Percentiles rank a stretch among this genome's conserved stretches.
These are phyloP conservation scores for Drosophila trapezifrons DNA, from an alignment of 1,140 invertebrate genomes.

Conservation along the genomic window DNA sequence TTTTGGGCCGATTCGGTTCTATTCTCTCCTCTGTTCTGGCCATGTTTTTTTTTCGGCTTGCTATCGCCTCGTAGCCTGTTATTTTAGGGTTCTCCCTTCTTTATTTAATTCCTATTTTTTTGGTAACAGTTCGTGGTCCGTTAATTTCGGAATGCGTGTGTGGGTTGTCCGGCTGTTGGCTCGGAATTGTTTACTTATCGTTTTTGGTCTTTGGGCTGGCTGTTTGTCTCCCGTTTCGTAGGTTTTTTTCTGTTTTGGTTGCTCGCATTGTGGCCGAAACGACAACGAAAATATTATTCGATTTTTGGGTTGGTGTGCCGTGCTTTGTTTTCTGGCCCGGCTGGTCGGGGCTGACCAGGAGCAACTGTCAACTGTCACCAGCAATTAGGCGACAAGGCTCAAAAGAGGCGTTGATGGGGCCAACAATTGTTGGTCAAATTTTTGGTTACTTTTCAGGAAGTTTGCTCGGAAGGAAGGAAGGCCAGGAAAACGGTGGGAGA, in stretches of 20 bases:
- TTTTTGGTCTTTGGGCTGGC: conserved; percentile 64
- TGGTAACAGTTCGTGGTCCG: conserved; percentile 73
- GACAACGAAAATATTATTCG: conserved; percentile 81
- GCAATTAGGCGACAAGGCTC: conserved; percentile 71
- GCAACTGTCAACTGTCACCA: conserved; percentile 67
- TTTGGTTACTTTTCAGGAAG: conserved; percentile 60
- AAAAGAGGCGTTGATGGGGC: conserved; percentile 60
- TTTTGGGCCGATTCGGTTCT: conserved; percentile 51
- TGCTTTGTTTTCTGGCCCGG: conserved; percentile 29
- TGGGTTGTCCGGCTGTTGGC: conserved; percentile 41
- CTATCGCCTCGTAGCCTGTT: conserved; percentile 62
- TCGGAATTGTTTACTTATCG: conserved; percentile 72
- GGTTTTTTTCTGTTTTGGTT: conserved; percentile 54
- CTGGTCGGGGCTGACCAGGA: conserved; percentile 22
- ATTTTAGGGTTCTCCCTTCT: conserved; percentile 66
- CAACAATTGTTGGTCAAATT: conserved; percentile 40
- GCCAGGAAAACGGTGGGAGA: conserved; percentile 9
- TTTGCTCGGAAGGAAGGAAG: conserved; percentile 13
- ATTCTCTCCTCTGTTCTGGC: conserved; percentile 39
- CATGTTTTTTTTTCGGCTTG: conserved; percentile 71
- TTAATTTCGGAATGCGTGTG: conserved; percentile 43
- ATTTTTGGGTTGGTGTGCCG: conserved; percentile 48
- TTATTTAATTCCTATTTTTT: conserved; percentile 48
- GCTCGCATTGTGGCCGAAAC: conserved; percentile 62
- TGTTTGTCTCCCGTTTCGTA: conserved; percentile 56